Conservation (phyloP, 1,140 invertebrate genomes). For the Calephelis nemesis region DNA sequence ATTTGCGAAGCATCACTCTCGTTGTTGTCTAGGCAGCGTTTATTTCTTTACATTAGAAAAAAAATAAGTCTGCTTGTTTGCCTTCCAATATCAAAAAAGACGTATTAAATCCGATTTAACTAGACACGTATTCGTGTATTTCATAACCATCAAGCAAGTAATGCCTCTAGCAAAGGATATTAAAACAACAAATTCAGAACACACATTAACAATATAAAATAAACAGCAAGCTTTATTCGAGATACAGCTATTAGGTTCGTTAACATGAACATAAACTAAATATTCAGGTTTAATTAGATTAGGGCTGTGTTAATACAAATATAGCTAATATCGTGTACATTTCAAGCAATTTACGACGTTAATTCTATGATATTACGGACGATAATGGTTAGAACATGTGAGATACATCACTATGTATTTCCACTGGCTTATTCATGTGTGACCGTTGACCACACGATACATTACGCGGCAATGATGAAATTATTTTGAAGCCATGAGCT, state of each 20-base stretch:
- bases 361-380: not conserved
- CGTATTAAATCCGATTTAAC: too few relatives aligned
- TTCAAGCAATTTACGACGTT: slow-evolving; percentile 14
- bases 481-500: not conserved
- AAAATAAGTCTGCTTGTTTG: too few relatives aligned
- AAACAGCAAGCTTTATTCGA: slow-evolving; percentile 3
- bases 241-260: slow-evolving; percentile 1
- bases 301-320: slow-evolving; percentile 21
- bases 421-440: slow-evolving; percentile 15
- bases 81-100: too few relatives aligned
- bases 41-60: too few relatives aligned
- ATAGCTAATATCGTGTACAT: slow-evolving; percentile 19
- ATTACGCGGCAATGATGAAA: not conserved
- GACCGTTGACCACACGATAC: slow-evolving; percentile 11
- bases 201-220: slow-evolving; percentile 1
- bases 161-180: too few relatives aligned
- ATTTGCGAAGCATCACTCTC: too few relatives aligned
- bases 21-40: too few relatives aligned
- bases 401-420: slow-evolving; percentile 10
- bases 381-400: not conserved
- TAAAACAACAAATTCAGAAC: not conserved
- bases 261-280: slow-evolving; percentile 25
- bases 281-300: slow-evolving; percentile 28
- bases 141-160: too few relatives aligned
- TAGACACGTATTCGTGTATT: too few relatives aligned